These are phyloP conservation scores for Glaucopsyche alexis DNA, from an alignment of 2,888 invertebrate genomes.

Conservation along the genomic window DNA sequence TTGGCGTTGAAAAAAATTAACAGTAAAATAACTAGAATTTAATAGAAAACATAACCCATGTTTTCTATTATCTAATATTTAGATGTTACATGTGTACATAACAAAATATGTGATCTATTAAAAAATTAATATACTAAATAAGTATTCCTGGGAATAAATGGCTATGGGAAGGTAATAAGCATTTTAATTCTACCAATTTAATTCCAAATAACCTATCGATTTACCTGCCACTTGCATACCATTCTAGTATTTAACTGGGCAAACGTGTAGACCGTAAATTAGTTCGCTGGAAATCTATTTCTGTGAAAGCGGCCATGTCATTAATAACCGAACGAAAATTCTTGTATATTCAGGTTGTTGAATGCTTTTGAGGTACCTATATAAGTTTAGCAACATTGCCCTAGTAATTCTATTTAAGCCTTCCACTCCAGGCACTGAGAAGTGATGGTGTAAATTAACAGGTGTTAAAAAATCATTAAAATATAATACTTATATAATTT, in stretches of 20 bases:
- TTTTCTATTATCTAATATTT: too few species aligned
- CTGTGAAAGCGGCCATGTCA: constrained; percentile 29
- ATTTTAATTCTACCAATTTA: background rate
- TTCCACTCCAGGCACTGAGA: too few species aligned
- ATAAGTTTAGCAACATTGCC: background rate
- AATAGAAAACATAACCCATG: too few species aligned
- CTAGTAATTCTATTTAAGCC: background rate
- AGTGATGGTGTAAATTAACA: too few species aligned
- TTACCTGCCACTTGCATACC: constrained; percentile 34
- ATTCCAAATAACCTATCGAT: constrained; percentile 32
- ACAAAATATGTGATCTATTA: too few species aligned
- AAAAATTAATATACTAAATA: too few species aligned
- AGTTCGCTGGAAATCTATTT: constrained; percentile 34
- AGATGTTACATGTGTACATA: too few species aligned
- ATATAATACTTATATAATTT: too few species aligned
- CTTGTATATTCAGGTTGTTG: background rate
- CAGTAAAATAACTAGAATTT: too few species aligned
- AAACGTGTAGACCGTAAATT: constrained; percentile 27
- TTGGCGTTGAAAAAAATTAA: background rate
- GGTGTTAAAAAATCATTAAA: too few species aligned
- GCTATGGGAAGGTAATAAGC: background rate
- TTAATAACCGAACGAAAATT: constrained; percentile 25
- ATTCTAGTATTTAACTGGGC: constrained; percentile 33
- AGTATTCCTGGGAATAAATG: too few species aligned
- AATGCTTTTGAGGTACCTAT: background rate